Percentiles rank a stretch among this genome's conserved stretches.
These are phyloP conservation scores for Heliangelus exortis DNA, from an alignment of 2,797 vertebrate species.

Conservation along the genomic window DNA sequence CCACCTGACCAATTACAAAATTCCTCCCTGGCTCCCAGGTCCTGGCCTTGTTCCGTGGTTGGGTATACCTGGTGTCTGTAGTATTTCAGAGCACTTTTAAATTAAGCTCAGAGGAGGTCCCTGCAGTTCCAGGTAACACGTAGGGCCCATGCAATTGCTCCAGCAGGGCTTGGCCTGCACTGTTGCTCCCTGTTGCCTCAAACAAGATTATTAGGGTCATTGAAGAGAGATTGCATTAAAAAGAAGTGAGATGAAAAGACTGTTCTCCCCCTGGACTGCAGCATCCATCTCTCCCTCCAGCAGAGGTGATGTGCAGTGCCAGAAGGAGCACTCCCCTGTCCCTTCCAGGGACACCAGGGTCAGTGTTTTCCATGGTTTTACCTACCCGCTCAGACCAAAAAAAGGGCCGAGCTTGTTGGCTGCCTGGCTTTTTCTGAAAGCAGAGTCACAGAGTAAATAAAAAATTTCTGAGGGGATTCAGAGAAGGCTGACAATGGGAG, in stretches of 20 bases:
- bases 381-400: background rate
- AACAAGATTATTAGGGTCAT: background rate
- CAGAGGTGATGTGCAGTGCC: background rate
- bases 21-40: background rate
- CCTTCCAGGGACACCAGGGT: background rate
- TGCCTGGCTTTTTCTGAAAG: background rate
- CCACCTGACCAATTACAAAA: background rate
- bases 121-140: background rate
- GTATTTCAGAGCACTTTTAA: background rate
- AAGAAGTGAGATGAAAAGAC: background rate
- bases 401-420: background rate
- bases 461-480: background rate
- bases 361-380: background rate
- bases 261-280: background rate
- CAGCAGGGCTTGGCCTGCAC: background rate
- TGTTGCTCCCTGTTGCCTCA: background rate
- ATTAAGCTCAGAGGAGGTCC: background rate
- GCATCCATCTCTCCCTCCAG: background rate
- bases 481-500: background rate
- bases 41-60: background rate
- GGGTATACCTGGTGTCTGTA: background rate
- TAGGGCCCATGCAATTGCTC: background rate
- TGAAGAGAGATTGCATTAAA: background rate
- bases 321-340: accelerated
- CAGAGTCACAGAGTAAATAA: background rate